A percentile compares a stretch with the other conserved stretches of the same genome.
phyloP scores from a whole-genome alignment of 2,888 invertebrate genomes.

The Cheilosia pagana region DNA sequence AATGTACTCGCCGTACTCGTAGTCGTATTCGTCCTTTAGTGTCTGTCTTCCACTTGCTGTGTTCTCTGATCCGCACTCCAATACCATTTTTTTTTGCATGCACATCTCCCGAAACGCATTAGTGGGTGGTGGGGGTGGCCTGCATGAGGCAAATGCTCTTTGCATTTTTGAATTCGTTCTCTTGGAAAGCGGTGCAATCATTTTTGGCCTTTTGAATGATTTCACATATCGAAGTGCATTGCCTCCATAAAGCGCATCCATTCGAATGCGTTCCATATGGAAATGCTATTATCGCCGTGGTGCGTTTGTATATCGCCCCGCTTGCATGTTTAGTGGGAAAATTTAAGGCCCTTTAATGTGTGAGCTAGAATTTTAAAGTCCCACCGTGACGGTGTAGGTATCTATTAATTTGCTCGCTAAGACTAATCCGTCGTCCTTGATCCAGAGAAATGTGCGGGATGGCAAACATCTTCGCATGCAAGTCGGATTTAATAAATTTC shows the following conservation, averaged over 20 bases:
- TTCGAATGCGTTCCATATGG: constrained; percentile 23
- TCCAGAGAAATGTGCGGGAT: constrained; percentile 5
- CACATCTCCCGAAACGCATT: constrained; percentile 5
- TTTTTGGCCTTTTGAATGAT: constrained; percentile 65
- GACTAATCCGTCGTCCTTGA: constrained; percentile 24
- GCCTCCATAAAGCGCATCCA: constrained; percentile 43
- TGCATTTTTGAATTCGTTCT: constrained; percentile 22
- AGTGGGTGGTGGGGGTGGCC: neutral
- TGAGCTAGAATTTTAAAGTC: too few relatives aligned
- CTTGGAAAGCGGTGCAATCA: constrained; percentile 34
- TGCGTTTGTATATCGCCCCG: neutral
- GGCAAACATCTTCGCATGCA: constrained; percentile 31
- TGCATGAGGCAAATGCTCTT: neutral
- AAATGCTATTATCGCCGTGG: constrained; percentile 15
- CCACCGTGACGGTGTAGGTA: neutral
- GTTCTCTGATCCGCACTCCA: neutral
- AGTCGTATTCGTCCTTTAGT: constrained; percentile 34
- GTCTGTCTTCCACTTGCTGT: constrained; percentile 25
- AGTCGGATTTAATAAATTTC: constrained; percentile 57
- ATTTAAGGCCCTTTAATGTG: neutral
- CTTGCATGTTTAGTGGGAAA: neutral
- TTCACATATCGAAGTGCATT: constrained; percentile 59
- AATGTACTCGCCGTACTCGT: constrained; percentile 63
- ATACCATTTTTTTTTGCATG: neutral
- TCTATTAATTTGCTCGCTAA: neutral